Base-by-base conservation (phyloP, 2,113 vertebrate species). In the Pteronura brasiliensis region DNA sequence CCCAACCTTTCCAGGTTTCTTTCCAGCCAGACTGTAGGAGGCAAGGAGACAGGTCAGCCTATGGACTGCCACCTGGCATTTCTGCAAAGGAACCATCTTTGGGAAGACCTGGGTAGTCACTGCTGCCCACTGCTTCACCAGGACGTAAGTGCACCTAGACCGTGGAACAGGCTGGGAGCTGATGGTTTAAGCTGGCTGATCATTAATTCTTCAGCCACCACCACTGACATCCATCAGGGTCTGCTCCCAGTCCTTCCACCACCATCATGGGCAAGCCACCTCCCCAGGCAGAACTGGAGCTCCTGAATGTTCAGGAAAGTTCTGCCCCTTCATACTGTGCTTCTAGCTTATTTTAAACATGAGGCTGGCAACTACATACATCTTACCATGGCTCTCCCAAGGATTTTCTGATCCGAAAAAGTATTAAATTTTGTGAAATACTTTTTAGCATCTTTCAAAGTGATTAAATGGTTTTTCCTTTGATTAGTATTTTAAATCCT, bases 41-140 rank as follows among this genome's bases (percentile, higher is more conserved):
- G 97, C 52, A 98, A 98, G 96, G 98, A 98, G 96, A 97, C 96
- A 98, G 63, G 98, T 98, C 92, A 98, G 98, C 21, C 86, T 99
- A 8, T 93, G 97, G 88, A 97, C 95, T 97, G 97, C 91, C 74
- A 93, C 96, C 12, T 88, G 98, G 74, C 96, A 96, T 69, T 49
- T 98, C 85, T 98, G 97, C 90, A 98, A 98, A 81, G 98, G 98
- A 86, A 96, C 95, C 57, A 63, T 98, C 57, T 93, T 99, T 93
- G 87, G 96, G 61, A 95, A 97, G 65, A 97, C 80, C 29, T 98
- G 98, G 98, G 79, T 98, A 61, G 93, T 98, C 77, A 98, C 98
- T 89, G 97, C 98, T 90, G 98, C 98, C 90, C 96, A 97, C 88
- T 99, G 98, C 94, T 97, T 99, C 65, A 49, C 79, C 80, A 63